phyloP scores from a whole-genome alignment of 2,888 invertebrate genomes.

The Diplazon laetatorius region DNA sequence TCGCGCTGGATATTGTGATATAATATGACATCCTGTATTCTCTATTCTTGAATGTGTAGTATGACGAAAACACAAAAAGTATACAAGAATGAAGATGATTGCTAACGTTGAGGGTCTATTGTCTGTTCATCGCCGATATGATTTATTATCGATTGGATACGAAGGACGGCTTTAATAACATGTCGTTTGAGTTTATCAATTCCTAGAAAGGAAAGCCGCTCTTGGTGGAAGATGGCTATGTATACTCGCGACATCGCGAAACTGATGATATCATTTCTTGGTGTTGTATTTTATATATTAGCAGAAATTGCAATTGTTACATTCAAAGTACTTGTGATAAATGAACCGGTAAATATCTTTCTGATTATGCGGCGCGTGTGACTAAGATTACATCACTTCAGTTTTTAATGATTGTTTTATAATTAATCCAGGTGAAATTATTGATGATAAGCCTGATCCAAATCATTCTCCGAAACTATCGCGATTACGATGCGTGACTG shows the following conservation, averaged over 20 bases:
- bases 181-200: constrained; percentile 3
- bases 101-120: background rate
- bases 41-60: too few species aligned
- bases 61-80: too few species aligned
- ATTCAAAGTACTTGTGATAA: background rate
- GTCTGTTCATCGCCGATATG: too few species aligned
- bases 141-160: constrained; percentile 6
- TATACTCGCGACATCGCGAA: background rate
- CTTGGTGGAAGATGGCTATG: background rate
- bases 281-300: background rate
- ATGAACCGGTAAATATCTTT: background rate
- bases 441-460: too few species aligned
- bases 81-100: constrained; percentile 65
- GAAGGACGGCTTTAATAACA: background rate
- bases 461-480: too few species aligned
- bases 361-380: too few species aligned
- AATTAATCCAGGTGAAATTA: too few species aligned
- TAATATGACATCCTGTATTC: too few species aligned
- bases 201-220: constrained; percentile 6
- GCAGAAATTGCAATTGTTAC: background rate
- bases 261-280: background rate
- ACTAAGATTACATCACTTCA: too few species aligned
- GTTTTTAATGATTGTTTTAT: too few species aligned
- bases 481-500: too few species aligned
- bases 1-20: too few species aligned